Conservation (phyloP, 1,140 invertebrate genomes). For the Anthonomus grandis region DNA sequence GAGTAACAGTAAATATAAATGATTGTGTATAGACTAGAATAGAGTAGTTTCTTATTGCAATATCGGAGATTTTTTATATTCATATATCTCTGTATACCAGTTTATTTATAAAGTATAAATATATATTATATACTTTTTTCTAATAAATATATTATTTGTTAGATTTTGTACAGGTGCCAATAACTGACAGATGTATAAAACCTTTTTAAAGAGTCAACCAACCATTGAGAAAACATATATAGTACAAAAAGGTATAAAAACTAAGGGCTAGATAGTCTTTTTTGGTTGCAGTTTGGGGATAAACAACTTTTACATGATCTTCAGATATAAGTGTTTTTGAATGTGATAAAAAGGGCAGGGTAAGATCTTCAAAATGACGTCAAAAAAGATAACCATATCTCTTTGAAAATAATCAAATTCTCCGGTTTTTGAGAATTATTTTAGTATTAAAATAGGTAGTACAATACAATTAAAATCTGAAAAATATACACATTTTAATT, state of each 20-base stretch:
- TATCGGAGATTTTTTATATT: constrained; percentile 20
- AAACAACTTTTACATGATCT: neutral
- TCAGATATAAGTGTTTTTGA: too few relatives aligned
- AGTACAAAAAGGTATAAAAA: constrained; percentile 10
- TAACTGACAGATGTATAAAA: too few relatives aligned
- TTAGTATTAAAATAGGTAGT: too few relatives aligned
- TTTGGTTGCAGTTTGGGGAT: constrained; percentile 4
- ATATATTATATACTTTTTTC: constrained; percentile 9
- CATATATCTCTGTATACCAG: constrained; percentile 13
- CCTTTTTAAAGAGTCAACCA: constrained; percentile 10
- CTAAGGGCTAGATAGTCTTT: constrained; percentile 4
- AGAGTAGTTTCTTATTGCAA: constrained; percentile 26
- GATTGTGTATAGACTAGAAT: constrained; percentile 32
- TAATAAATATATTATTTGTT: too few relatives aligned
- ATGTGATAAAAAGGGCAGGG: too few relatives aligned
- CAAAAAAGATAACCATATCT: too few relatives aligned
- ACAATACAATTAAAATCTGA: too few relatives aligned
- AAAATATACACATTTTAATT: too few relatives aligned
- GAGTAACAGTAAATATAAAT: constrained; percentile 28
- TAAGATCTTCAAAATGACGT: too few relatives aligned
- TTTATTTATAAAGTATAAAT: constrained; percentile 19
- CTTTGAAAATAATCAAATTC: too few relatives aligned
- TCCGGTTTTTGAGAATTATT: too few relatives aligned
- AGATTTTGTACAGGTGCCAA: too few relatives aligned
- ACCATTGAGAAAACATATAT: constrained; percentile 4